Base-by-base conservation (phyloP, 2,797 vertebrate genomes). In the Clarias pachynema region DNA sequence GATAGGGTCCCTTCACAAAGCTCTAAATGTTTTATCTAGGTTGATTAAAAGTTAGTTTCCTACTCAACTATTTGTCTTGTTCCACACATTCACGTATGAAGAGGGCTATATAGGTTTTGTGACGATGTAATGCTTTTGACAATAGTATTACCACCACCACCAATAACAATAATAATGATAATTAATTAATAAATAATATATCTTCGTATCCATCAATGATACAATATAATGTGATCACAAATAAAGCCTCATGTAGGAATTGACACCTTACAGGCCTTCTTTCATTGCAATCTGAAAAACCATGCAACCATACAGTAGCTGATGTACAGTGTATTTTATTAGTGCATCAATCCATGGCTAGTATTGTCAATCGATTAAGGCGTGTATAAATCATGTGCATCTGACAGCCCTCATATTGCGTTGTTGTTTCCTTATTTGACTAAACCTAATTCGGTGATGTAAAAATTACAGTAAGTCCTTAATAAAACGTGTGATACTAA, bases 1-100 rank as follows among this genome's bases (percentile, higher is more conserved):
- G 85, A 87, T 70, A 85, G 79, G 65, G 5, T 87, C 73, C 81
- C 69, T 84, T 88, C 86, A 89, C 85, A 89, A 89, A 86, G 86
- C 80, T 87, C 84, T 86, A 81, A 85, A 89, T 84, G 86, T 86
- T 86, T 80, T 63, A 86, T 68, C 84, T 85, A 53, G 78, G 79
- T 77, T 85, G 86, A 89, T 34, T 73, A 31, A 72, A 80, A 60
- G 70, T 53, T 63, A 62, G 7, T 24, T 31, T 79, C 65, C 62
- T 44, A 60, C 57, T 40, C 49, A 68, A 24, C 37, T 84, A 9
- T n/a, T 57, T 66, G 68, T 44, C 66, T 82, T 69, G 5, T 20
- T 14, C 60, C 66, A 74, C 2, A 56, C 10, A 53, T 12, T 62
- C 34, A 15, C 24, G 49, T 26, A 18, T 0, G 16, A 26, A 31